Evolutionary conservation across 2,113 vertebrate species (phyloP).

Genomic region (Hepsetus odoe): DNA sequence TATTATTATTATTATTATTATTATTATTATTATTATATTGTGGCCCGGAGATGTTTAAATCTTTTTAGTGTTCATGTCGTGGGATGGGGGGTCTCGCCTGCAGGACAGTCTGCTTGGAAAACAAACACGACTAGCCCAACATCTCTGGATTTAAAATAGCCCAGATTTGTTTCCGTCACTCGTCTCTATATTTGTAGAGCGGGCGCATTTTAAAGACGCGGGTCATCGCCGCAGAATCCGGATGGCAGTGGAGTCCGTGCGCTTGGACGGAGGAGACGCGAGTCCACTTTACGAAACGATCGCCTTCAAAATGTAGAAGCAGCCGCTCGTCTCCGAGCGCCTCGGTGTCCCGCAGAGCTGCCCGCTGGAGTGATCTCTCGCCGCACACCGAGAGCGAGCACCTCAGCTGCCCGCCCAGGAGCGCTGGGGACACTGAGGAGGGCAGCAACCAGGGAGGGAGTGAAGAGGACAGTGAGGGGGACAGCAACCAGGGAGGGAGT

Average conservation of each 20-base stretch:
- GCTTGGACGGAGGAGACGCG: not conserved
- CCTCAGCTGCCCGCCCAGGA: no score
- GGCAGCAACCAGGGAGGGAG: no score
- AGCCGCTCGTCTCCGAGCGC: slow-evolving; percentile 13
- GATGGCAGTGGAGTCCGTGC: slow-evolving; percentile 35
- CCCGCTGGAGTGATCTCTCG: slow-evolving; percentile 58
- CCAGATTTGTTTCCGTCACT: slow-evolving; percentile 60
- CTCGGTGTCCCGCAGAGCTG: slow-evolving; percentile 62
- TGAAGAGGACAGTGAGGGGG: no score
- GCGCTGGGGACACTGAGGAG: no score
- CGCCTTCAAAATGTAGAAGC: slow-evolving; percentile 15
- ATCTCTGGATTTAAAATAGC: slow-evolving; percentile 54
- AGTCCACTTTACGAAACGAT: slow-evolving; percentile 4
- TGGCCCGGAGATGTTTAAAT: not conserved
- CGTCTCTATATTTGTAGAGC: slow-evolving; percentile 58
- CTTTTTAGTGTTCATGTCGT: slow-evolving; percentile 59
- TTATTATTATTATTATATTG: not conserved
- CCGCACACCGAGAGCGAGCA: slow-evolving; percentile 61
- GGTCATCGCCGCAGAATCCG: slow-evolving; percentile 16
- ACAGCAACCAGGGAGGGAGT: no score
- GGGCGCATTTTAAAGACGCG: slow-evolving; percentile 44
- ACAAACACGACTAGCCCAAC: slow-evolving; percentile 51
- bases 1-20: not conserved
- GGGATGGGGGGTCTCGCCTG: slow-evolving; percentile 46
- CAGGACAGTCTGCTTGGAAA: slow-evolving; percentile 54